phyloP scores from a whole-genome alignment of 2,888 invertebrate species.

The Yponomeuta sedellus region DNA sequence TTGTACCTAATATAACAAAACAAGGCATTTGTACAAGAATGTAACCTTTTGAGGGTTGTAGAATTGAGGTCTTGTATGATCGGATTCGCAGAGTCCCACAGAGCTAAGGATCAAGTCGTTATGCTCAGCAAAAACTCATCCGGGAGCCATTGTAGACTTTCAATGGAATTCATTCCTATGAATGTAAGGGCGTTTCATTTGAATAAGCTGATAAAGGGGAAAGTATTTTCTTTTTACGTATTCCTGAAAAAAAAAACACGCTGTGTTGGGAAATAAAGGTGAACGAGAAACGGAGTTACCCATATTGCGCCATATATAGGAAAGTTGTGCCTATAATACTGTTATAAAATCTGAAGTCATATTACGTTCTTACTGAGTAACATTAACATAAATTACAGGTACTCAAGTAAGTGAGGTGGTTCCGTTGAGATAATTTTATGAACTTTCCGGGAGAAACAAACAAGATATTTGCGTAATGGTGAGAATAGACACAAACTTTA shows the following conservation, averaged over 20 bases:
- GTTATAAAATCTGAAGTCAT: not conserved
- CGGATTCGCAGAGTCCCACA: constrained; percentile 17
- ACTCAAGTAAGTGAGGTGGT: not conserved
- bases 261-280: not conserved
- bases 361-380: not conserved
- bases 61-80: constrained; percentile 18
- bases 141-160: constrained; percentile 8
- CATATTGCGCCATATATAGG: not conserved
- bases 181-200: constrained; percentile 6
- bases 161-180: constrained; percentile 9
- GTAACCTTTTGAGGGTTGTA: constrained; percentile 17
- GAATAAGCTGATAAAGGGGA: constrained; percentile 13
- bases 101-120: constrained; percentile 8
- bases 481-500: not conserved
- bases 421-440: not conserved
- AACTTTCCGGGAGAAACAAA: not conserved
- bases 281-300: not conserved
- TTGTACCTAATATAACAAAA: constrained; percentile 1
- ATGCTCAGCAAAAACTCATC: not conserved
- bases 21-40: not conserved
- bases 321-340: not conserved
- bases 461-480: not conserved
- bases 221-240: constrained; percentile 5
- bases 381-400: not conserved
- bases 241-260: not conserved